A percentile compares a stretch with the other conserved stretches of the same genome.
Evolutionary conservation across 2,888 invertebrate species (phyloP).

Genomic region (Oxycera nigricornis): DNA sequence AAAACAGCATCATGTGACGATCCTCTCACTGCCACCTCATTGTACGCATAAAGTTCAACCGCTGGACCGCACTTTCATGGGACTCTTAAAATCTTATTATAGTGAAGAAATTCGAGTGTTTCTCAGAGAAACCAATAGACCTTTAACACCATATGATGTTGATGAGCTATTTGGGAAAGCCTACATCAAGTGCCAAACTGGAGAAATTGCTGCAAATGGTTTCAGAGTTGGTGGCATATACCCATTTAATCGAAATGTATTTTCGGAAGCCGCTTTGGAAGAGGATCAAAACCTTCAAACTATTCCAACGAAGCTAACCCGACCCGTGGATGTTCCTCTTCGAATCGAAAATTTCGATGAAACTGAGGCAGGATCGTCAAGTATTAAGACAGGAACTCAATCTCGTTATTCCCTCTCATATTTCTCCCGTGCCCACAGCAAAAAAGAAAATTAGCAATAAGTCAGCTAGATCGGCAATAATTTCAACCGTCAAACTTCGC

Average conservation of each 20-base stretch:
- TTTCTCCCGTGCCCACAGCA: too few relatives aligned
- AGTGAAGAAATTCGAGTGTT: conserved; percentile 52
- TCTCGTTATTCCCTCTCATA: too few relatives aligned
- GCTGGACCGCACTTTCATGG: conserved; percentile 55
- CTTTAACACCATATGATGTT: conserved; percentile 47
- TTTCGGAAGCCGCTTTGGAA: too few relatives aligned
- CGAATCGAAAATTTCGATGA: too few relatives aligned
- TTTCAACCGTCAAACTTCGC: too few relatives aligned
- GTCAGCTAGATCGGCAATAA: too few relatives aligned
- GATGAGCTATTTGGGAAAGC: conserved; percentile 47
- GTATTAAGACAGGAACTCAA: too few relatives aligned
- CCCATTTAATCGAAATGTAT: conserved; percentile 50
- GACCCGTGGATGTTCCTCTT: too few relatives aligned
- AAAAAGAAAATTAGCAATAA: too few relatives aligned
- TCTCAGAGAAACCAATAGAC: conserved; percentile 49
- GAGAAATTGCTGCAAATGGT: conserved; percentile 47
- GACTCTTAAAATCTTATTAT: conserved; percentile 55
- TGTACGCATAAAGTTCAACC: conserved; percentile 56
- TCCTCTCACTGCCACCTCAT: conserved; percentile 55
- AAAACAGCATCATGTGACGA: conserved; percentile 53
- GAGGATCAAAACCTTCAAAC: too few relatives aligned
- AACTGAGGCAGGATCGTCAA: too few relatives aligned
- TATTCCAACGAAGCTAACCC: too few relatives aligned
- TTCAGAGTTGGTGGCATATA: conserved; percentile 50
- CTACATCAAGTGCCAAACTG: conserved; percentile 51